Conservation (phyloP, 2,888 invertebrate genomes). For the Nomada flava region DNA sequence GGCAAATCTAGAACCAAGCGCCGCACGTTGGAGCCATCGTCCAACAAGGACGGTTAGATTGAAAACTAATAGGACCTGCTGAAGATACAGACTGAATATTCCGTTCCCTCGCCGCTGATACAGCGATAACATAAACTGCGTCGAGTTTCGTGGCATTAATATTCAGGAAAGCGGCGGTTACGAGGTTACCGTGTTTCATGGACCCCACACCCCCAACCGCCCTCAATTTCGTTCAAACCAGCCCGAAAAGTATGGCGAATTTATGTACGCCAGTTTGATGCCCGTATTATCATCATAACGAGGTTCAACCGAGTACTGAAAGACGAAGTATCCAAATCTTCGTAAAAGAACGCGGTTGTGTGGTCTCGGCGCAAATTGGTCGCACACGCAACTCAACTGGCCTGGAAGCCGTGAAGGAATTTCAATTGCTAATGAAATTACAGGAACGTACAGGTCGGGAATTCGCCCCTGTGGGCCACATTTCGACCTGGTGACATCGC, state of each 20-base stretch:
- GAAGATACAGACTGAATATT: constrained; percentile 23
- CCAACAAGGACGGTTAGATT: constrained; percentile 14
- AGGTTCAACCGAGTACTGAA: neutral
- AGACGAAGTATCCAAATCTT: constrained; percentile 22
- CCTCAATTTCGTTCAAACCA: constrained; percentile 7
- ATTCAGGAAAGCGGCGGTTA: constrained; percentile 33
- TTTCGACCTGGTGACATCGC: constrained; percentile 34
- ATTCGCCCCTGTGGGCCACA: constrained; percentile 39
- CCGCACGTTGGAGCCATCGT: neutral
- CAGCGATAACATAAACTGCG: constrained; percentile 39
- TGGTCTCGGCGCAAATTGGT: constrained; percentile 46
- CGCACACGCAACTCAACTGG: constrained; percentile 50
- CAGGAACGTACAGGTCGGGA: constrained; percentile 62
- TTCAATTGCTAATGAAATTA: constrained; percentile 73
- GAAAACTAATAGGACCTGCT: constrained; percentile 28
- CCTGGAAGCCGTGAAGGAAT: constrained; percentile 60
- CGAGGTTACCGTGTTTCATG: constrained; percentile 32
- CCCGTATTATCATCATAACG: constrained; percentile 55
- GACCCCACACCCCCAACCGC: neutral
- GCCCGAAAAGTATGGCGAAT: constrained; percentile 22
- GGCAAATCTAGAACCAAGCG: neutral
- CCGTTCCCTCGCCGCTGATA: constrained; percentile 12
- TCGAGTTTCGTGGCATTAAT: constrained; percentile 46
- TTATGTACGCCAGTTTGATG: constrained; percentile 18
- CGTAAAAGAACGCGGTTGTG: constrained; percentile 15